Base-by-base conservation (phyloP, 2,888 invertebrate genomes). In the Spicauda simplicius region DNA sequence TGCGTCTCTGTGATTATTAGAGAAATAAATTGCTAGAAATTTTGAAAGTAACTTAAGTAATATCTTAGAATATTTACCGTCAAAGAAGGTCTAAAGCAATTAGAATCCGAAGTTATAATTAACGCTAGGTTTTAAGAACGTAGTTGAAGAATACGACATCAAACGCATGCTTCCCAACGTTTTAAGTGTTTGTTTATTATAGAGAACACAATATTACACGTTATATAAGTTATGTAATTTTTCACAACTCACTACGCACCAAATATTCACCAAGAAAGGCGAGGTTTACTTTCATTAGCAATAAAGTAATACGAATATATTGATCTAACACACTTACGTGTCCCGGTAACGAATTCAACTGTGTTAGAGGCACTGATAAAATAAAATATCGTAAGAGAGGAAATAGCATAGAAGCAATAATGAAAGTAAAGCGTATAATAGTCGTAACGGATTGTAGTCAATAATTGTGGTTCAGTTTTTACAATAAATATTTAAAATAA, bases 281-380 rank as follows among this genome's bases (percentile, higher is more conserved):
- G 7, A 48, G 8, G 14, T 5, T n/a, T 25, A 25, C 25, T 14
- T 48, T 48, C 6, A 14, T 48, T 48, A 48, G 48, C 5, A 25
- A 25, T 25, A 25, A 14, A 48, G 48, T 16, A 6, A 48, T 8
- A 48, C 16, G n/a, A 48, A 7, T 33, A 33, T 62, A 62, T 53
- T 53, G 53, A 62, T 62, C 33, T 4, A 62, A 41, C 61, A 20
- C 8, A 19, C 12, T 37, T 37, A 19, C 59, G 54, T 20, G 37
- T 54, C 61, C 41, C 54, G n/a, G 61, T 20, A 62, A 62, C 61
- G 33, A 11, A 37, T 53, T 25, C 30, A 14, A n/a, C 48, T 11
- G 41, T 48, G 48, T 5, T 3, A 48, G 16, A 16, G 48, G n/a
- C 48, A 48, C 48, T 16, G 48, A 14, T 2, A 41, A 41, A 14